Evolutionary conservation across 2,113 vertebrate species (phyloP), one percentile per base, ranked within the genome.

Genomic region (Aldabrachelys gigantea): DNA sequence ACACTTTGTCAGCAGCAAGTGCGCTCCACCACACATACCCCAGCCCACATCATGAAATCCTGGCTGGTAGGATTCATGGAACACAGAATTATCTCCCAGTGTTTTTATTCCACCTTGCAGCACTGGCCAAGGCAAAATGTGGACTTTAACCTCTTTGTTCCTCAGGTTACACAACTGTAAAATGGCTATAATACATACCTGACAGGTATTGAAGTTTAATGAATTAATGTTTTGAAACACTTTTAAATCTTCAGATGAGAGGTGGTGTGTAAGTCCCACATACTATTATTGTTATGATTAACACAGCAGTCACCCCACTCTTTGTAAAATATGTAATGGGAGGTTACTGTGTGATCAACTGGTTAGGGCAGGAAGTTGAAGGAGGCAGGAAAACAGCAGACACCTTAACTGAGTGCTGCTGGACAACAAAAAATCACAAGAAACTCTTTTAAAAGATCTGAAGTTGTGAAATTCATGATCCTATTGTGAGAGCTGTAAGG

Each of bases 1-100:
- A 89, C 69, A 86, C 75, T 95, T 87, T 94, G 94, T 93, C 93
- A 92, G 95, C 76, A 93, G 91, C 69, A 57, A 89, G 82, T 65
- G 56, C 82, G 95, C 91, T 94, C 87, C 76, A 91, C 94, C 95
- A 90, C 86, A 87, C 5, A 75, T 50, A 84, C 69, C 76, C 22
- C 1, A 94, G 80, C 82, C 44, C 90, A 90, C 69, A 25, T 53
- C 22, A 49, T 1, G 25, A 89, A 89, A 89, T 47, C 80, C 82
- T 56, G 85, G 52, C 0, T 89, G 69, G 52, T 4, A 72, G 24
- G 35, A 12, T 72, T 94, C 88, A 76, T 80, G 78, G 72, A 84
- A 85, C 11, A 41, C 1, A 75, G 84, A 89, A 49, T 65, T 69
- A 4, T 44, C 27, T 95, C 59, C 7, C 65, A 35, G 0, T 69